These are phyloP conservation scores for Heliothis virescens DNA, from an alignment of 1,140 invertebrate species.

Conservation along the genomic window DNA sequence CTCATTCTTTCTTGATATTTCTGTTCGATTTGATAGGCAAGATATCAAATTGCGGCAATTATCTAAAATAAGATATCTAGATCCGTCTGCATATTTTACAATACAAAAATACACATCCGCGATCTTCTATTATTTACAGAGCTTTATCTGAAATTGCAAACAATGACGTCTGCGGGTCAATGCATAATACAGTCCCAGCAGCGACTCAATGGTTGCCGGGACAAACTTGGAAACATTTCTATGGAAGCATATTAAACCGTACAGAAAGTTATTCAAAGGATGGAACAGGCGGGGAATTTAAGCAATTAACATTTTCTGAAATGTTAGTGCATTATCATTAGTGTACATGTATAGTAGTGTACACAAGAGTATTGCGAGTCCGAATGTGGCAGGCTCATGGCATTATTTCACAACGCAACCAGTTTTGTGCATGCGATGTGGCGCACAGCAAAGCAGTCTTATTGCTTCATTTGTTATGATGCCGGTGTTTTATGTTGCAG, in stretches of 20 bases:
- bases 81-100: slow-evolving; percentile 17
- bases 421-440: slow-evolving; percentile 69
- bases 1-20: not conserved
- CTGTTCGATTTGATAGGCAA: no score
- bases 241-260: slow-evolving; percentile 15
- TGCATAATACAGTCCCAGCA: slow-evolving; percentile 37
- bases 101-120: slow-evolving; percentile 26
- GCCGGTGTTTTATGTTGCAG: slow-evolving; percentile 63
- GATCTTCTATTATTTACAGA: slow-evolving; percentile 22
- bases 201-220: slow-evolving; percentile 17
- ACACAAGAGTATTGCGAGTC: slow-evolving; percentile 35
- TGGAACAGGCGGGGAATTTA: not conserved
- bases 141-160: slow-evolving; percentile 36
- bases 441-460: slow-evolving; percentile 57
- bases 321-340: slow-evolving; percentile 32
- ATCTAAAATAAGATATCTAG: slow-evolving; percentile 4
- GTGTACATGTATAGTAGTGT: slow-evolving; percentile 13
- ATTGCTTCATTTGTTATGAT: slow-evolving; percentile 74
- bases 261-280: slow-evolving; percentile 31
- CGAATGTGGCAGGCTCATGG: slow-evolving; percentile 54
- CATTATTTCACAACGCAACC: slow-evolving; percentile 70
- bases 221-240: slow-evolving; percentile 28
- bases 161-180: slow-evolving; percentile 35
- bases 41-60: not conserved
- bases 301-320: slow-evolving; percentile 27